Base-by-base conservation (phyloP, 2,888 invertebrate genomes). In the Agrochola lychnidis region DNA sequence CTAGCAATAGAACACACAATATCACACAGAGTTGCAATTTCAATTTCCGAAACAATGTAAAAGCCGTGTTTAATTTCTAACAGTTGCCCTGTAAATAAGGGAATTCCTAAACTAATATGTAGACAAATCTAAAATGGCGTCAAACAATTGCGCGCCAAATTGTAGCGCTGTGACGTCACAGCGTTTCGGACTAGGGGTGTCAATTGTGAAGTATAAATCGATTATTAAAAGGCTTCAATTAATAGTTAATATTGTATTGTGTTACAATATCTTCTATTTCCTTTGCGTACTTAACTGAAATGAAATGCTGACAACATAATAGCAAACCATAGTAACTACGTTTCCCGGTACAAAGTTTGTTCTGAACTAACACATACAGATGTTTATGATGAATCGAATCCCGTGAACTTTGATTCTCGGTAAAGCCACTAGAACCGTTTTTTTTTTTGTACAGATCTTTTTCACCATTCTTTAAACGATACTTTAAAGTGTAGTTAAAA, bases 81-180 rank as follows among this genome's bases (percentile, higher is more conserved):
- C 78, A 57, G 56, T 63, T 40, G 51, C 5, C 30, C 51, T 57
- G 51, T 51, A 68, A 84, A 63, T 72, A 73, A 57, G 40, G 16
- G 36, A 84, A 73, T 69, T 66, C 45, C 56, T 76, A 75, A 85
- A 76, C 57, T 81, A 75, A 75, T 82, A 81, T 68, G 85, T 69
- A 76, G 69, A 82, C 78, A 76, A 82, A 76, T 76, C 90, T 89
- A 89, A 90, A 91, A 90, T 90, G 84, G 85, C 86, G 86, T 86
- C 88, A 90, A 89, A 92, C 91, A 92, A 92, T 91, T 87, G 87
- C 81, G 71, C 87, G 83, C 78, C 85, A 89, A 91, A 91, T 90
- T 91, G 88, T 86, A 84, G 83, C 83, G 79, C 81, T 72, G 73
- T 72, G 76, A 56, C 53, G 80, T 81, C 86, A 68, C 67, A 63